Percentiles rank a stretch among this genome's conserved stretches.
phyloP scores from a whole-genome alignment of 1,140 invertebrate genomes.

The Orius insidiosus region DNA sequence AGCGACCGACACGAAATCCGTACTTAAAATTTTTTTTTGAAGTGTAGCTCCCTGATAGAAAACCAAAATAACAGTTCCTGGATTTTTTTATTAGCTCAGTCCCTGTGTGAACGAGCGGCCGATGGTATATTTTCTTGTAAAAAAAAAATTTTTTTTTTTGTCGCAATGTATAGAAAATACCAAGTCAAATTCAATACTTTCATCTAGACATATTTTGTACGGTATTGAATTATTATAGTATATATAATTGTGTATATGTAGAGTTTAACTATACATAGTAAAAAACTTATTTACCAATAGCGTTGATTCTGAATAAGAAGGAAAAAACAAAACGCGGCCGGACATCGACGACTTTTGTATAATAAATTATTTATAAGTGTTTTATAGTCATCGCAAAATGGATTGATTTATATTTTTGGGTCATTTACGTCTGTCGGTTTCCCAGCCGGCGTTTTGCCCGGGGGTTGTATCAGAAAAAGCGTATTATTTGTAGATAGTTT shows the following conservation, averaged over 20 bases:
- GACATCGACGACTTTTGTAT: too few relatives aligned
- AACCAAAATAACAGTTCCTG: conserved; percentile 11
- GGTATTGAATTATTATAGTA: conserved; percentile 16
- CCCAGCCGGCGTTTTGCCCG: too few relatives aligned
- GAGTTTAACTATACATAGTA: conserved; percentile 12
- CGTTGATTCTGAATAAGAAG: neutral
- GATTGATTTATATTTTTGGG: too few relatives aligned
- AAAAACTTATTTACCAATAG: conserved; percentile 10
- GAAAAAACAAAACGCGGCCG: neutral
- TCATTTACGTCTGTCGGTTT: too few relatives aligned
- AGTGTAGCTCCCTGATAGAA: conserved; percentile 1
- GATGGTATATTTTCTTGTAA: conserved; percentile 12
- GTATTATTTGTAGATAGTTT: conserved; percentile 11
- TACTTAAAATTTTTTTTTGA: conserved; percentile 7
- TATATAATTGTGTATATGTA: conserved; percentile 17
- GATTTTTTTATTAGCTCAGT: conserved; percentile 11
- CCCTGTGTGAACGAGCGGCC: conserved; percentile 10
- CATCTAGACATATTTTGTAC: conserved; percentile 16
- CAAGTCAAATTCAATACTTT: conserved; percentile 16
- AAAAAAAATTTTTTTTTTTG: conserved; percentile 3
- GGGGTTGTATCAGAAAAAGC: neutral
- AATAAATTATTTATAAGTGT: too few relatives aligned
- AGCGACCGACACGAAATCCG: neutral
- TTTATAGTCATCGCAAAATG: too few relatives aligned
- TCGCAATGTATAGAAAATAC: conserved; percentile 14